phyloP scores from a whole-genome alignment of 2,888 invertebrate genomes.

The Cryptosula pallasiana region DNA sequence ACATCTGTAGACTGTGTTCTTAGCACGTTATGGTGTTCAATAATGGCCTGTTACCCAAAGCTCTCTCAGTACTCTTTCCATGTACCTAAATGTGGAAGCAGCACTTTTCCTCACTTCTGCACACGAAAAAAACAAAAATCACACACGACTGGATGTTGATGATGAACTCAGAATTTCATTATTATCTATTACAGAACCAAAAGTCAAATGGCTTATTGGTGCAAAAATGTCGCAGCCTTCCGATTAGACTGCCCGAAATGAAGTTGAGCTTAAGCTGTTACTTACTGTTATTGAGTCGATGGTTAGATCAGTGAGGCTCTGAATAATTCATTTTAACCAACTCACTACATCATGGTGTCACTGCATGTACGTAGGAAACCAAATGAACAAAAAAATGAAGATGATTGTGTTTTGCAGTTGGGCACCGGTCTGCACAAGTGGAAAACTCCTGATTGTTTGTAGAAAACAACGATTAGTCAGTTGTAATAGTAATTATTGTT shows the following conservation, averaged over 20 bases:
- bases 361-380: too few relatives aligned
- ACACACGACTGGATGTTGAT: background rate
- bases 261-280: too few relatives aligned
- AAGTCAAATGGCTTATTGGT: background rate
- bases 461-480: too few relatives aligned
- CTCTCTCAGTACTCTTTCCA: background rate
- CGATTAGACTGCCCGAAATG: background rate
- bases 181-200: conserved; percentile 2
- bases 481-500: too few relatives aligned
- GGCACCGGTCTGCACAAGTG: too few relatives aligned
- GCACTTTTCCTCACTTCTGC: background rate
- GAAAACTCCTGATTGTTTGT: too few relatives aligned
- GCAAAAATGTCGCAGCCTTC: background rate
- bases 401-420: too few relatives aligned
- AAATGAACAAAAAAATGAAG: too few relatives aligned
- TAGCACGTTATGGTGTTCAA: background rate
- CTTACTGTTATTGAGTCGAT: too few relatives aligned
- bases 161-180: background rate
- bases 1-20: background rate
- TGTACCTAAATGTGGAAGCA: background rate
- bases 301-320: too few relatives aligned
- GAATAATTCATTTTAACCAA: too few relatives aligned
- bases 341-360: too few relatives aligned
- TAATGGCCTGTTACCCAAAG: background rate
- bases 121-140: conserved; percentile 7